Conservation (phyloP, 2,113 vertebrate species). For the Phodopus roborovskii region DNA sequence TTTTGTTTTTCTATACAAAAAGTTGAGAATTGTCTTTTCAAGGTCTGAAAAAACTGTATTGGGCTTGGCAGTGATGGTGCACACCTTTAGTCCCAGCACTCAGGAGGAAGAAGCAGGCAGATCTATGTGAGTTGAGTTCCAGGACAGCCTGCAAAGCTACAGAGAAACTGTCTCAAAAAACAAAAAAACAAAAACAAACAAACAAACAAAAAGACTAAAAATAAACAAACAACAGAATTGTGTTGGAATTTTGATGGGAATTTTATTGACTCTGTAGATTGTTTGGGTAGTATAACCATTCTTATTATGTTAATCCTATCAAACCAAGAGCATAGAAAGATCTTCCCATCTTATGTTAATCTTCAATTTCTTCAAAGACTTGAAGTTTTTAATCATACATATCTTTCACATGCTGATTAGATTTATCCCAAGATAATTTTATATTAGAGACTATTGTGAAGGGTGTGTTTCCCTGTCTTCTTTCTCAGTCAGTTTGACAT, state of each 20-base stretch:
- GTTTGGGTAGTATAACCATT: neutral
- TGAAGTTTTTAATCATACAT: no score
- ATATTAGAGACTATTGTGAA: neutral
- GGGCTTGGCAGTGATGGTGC: no score
- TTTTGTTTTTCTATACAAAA: neutral
- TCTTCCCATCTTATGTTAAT: neutral
- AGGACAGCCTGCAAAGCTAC: no score
- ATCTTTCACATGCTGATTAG: neutral
- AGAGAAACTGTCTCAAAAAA: no score
- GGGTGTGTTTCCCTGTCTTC: neutral
- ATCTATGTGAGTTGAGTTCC: no score
- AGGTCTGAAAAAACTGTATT: neutral
- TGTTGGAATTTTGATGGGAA: neutral
- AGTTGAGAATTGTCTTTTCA: neutral
- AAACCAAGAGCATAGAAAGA: neutral
- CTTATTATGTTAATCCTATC: neutral
- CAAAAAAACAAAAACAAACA: no score
- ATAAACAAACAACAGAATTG: neutral
- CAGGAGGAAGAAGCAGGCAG: no score
- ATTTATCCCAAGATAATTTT: neutral
- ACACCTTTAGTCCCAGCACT: no score
- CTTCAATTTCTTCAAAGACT: no score
- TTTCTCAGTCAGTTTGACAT: neutral
- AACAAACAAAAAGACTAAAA: no score
- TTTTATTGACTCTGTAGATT: neutral